These are phyloP conservation scores for Scaptomyza reducta DNA, from an alignment of 2,888 invertebrate species.

Conservation along the genomic window DNA sequence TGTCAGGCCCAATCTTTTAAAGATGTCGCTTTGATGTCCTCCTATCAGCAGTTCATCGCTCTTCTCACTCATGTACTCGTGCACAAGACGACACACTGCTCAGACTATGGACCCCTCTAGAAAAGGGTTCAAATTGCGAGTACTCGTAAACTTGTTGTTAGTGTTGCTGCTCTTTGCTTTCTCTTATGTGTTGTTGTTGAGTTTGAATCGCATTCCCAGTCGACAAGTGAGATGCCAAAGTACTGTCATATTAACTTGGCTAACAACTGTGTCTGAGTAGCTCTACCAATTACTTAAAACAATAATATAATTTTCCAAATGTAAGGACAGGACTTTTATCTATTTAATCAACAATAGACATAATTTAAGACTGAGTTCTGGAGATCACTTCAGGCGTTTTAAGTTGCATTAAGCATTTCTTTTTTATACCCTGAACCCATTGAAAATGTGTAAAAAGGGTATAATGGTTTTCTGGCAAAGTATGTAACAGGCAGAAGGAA, in stretches of 20 bases:
- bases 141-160: slow-evolving; percentile 8
- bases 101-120: slow-evolving; percentile 5
- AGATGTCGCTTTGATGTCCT: slow-evolving; percentile 65
- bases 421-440: too few species aligned
- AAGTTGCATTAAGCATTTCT: too few species aligned
- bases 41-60: slow-evolving; percentile 70
- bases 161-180: slow-evolving; percentile 33
- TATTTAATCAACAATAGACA: neutral
- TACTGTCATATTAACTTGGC: neutral
- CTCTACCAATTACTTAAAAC: slow-evolving; percentile 5
- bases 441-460: too few species aligned
- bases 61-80: slow-evolving; percentile 32
- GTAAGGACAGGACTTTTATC: neutral
- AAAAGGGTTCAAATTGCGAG: slow-evolving; percentile 7
- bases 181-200: neutral
- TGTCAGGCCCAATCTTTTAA: slow-evolving; percentile 52
- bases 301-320: neutral
- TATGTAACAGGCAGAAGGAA: too few species aligned
- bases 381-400: too few species aligned
- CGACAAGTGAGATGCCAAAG: slow-evolving; percentile 14
- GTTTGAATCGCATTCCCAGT: slow-evolving; percentile 16
- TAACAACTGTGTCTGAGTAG: neutral
- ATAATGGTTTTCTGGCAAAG: too few species aligned
- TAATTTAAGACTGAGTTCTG: neutral
- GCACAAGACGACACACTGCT: neutral